Evolutionary conservation across 1,140 invertebrate species (phyloP).

Genomic region (Zaprionus vittiger): DNA sequence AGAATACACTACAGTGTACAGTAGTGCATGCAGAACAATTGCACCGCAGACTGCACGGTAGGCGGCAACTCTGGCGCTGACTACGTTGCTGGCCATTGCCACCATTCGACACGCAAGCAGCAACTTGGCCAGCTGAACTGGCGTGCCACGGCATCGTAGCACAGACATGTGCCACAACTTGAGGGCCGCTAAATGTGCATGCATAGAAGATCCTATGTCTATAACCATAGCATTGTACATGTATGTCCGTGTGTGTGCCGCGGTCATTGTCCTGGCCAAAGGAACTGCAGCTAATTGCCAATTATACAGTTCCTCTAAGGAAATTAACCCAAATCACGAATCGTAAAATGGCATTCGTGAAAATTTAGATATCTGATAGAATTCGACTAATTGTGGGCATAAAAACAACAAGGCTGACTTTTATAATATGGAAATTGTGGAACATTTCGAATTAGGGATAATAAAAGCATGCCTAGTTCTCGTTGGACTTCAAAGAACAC

Average conservation of each 20-base stretch:
- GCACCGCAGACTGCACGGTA: constrained; percentile 16
- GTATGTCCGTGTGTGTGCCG: neutral
- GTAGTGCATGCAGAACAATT: constrained; percentile 1
- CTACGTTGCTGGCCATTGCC: constrained; percentile 20
- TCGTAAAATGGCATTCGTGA: neutral
- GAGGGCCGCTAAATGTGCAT: constrained; percentile 41
- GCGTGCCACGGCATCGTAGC: neutral
- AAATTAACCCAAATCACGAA: constrained; percentile 43
- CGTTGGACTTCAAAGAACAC: neutral
- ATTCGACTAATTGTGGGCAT: neutral
- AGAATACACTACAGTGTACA: constrained; percentile 35
- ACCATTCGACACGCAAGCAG: constrained; percentile 50
- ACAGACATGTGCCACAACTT: constrained; percentile 37
- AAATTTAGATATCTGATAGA: constrained; percentile 21
- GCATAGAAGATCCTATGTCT: constrained; percentile 17
- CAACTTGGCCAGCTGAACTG: constrained; percentile 37
- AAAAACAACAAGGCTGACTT: neutral
- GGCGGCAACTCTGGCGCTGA: constrained; percentile 6
- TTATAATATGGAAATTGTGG: neutral
- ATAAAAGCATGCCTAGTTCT: neutral
- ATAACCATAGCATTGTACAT: neutral
- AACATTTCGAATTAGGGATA: neutral
- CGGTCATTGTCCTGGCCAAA: constrained; percentile 40
- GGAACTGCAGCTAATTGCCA: constrained; percentile 51
- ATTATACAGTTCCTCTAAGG: constrained; percentile 45